Base-by-base conservation (phyloP, 2,888 invertebrate genomes). In the Nipponacmea schrenckii region DNA sequence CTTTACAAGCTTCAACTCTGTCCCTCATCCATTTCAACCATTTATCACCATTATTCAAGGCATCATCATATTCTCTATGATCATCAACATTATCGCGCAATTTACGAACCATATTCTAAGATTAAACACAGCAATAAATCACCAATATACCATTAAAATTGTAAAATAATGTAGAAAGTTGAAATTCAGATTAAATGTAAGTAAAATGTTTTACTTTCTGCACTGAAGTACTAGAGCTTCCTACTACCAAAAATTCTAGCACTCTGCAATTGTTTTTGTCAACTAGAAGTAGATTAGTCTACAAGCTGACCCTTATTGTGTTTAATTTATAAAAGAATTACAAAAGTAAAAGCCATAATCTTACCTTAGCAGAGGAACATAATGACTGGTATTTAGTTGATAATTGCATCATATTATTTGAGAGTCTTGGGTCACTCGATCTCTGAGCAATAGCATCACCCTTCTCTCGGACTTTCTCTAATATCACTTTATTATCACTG, bases 331-430 rank as follows among this genome's bases (percentile, higher is more conserved):
- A n/a, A n/a, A n/a, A n/a, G n/a, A n/a, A n/a, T n/a, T n/a, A n/a
- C n/a, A n/a, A n/a, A n/a, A n/a, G n/a, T n/a, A n/a, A 39, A 39
- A 39, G 39, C 39, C 4, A 48, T 24, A 3, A 27, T 71, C 73
- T 76, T 85, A 92, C 97, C 90, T 97, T 97, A 17, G 97, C 96
- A 68, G 96, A 89, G 0, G 96, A 95, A 65, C 96, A 89, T 64
- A 97, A 90, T 0, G 96, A 94, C 86, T 97, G 97, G 86, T 97
- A 97, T 88, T 96, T 96, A 1, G 96, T 96, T 0, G 97, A 95
- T 67, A 97, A 90, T 87, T 97, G 96, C 67, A 97, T 96, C 71
- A 97, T 94, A 24, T 95, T 95, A 87, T 96, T 96, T 68, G 96
- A 96, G 67, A 97, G 94, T 83, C 96, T 91, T 0, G 96, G 96